phyloP scores from a whole-genome alignment of 2,888 invertebrate species.

The Lamellibrachia satsuma region DNA sequence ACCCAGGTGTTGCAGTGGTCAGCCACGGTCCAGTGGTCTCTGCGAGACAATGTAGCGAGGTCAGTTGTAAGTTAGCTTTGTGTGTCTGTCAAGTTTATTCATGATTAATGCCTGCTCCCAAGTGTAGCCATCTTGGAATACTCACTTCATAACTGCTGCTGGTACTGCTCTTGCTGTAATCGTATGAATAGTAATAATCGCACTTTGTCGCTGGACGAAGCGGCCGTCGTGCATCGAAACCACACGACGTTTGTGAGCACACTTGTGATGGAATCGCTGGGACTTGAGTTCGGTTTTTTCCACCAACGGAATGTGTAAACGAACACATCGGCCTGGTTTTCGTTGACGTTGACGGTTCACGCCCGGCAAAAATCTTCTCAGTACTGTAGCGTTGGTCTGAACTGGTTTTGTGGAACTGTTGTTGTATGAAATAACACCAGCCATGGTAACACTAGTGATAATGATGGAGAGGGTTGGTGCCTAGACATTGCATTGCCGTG shows the following conservation, averaged over 20 bases:
- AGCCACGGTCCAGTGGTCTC: background rate
- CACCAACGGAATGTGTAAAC: background rate
- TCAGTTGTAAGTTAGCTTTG: conserved; percentile 9
- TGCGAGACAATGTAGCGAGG: background rate
- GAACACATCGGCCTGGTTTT: background rate
- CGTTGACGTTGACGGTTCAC: background rate
- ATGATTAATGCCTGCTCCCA: background rate
- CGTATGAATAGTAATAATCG: background rate
- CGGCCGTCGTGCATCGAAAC: background rate
- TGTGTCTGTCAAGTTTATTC: conserved; percentile 7
- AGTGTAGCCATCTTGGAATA: background rate
- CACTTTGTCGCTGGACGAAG: background rate
- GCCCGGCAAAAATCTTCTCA: background rate
- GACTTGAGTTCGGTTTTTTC: background rate
- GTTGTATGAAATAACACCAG: background rate
- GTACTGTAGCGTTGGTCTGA: conserved; percentile 6
- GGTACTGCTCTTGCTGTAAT: background rate
- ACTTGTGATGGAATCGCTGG: background rate
- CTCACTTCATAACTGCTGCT: conserved; percentile 12
- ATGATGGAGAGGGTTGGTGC: background rate
- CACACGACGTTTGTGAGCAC: background rate
- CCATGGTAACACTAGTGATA: conserved; percentile 17
- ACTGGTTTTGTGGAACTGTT: conserved; percentile 3
- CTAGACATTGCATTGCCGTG: background rate
- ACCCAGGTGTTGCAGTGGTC: background rate